Conservation (phyloP, 2,113 vertebrate species). For the Uropsilus gracilis region DNA sequence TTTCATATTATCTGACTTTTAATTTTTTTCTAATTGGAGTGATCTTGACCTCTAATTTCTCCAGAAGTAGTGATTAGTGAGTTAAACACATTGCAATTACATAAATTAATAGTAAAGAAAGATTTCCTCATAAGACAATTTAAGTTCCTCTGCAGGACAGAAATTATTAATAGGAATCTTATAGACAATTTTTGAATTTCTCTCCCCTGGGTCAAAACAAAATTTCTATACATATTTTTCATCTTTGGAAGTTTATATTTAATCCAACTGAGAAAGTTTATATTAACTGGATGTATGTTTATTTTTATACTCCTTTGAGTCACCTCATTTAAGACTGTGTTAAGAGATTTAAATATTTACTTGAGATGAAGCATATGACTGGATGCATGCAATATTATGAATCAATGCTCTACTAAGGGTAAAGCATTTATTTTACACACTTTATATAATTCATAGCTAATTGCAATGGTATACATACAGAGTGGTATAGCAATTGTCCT, state of each 20-base stretch:
- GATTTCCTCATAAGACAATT: background rate
- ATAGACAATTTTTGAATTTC: background rate
- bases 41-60: background rate
- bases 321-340: background rate
- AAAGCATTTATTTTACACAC: background rate
- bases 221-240: background rate
- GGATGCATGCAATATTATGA: background rate
- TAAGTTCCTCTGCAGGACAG: background rate
- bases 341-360: background rate
- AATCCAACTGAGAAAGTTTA: background rate
- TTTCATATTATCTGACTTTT: background rate
- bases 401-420: background rate
- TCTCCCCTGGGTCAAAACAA: background rate
- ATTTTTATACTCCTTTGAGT: background rate
- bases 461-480: background rate
- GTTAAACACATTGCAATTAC: background rate
- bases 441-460: background rate
- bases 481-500: background rate
- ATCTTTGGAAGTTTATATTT: background rate
- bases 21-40: background rate
- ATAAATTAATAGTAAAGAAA: background rate
- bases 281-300: background rate
- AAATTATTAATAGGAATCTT: background rate
- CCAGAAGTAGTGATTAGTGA: background rate
- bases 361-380: background rate